A percentile compares a stretch with the other conserved stretches of the same genome.
Conservation (phyloP, 1,140 invertebrate genomes). For the Danaus melanippus region DNA sequence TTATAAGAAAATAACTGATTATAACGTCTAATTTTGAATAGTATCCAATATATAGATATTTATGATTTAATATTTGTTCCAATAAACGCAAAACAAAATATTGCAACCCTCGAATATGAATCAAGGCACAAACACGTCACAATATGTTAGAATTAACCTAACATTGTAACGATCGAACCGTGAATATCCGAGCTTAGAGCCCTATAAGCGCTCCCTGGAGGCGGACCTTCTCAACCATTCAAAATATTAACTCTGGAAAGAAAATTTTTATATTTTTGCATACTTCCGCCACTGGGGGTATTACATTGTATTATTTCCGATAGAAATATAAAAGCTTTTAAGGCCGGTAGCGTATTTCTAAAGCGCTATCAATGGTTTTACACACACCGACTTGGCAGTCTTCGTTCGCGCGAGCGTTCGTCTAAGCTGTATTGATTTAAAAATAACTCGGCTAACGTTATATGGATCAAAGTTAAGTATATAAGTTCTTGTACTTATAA, state of each 20-base stretch:
- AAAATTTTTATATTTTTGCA: conserved; percentile 69
- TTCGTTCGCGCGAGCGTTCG: conserved; percentile 23
- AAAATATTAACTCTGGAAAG: conserved; percentile 54
- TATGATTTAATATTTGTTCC: too few relatives aligned
- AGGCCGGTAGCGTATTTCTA: conserved; percentile 51
- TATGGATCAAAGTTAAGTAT: conserved; percentile 12
- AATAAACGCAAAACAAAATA: conserved; percentile 14
- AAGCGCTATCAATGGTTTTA: conserved; percentile 46
- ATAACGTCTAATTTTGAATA: too few relatives aligned
- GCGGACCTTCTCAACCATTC: conserved; percentile 35
- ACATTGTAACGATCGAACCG: conserved; percentile 37
- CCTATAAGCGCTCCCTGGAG: conserved; percentile 39
- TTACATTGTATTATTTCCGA: conserved; percentile 65
- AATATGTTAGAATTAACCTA: conserved; percentile 49
- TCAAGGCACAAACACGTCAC: conserved; percentile 31
- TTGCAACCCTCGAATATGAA: neutral
- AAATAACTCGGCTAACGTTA: conserved; percentile 18
- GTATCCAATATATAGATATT: too few relatives aligned
- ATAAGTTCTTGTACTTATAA: conserved; percentile 1
- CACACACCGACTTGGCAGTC: conserved; percentile 28
- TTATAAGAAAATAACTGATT: too few relatives aligned
- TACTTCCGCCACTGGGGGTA: conserved; percentile 44
- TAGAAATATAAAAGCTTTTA: conserved; percentile 67
- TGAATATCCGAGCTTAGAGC: conserved; percentile 58
- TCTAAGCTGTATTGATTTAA: conserved; percentile 59